Conservation (phyloP, 2,888 invertebrate genomes). For the Clusia tigrina region DNA sequence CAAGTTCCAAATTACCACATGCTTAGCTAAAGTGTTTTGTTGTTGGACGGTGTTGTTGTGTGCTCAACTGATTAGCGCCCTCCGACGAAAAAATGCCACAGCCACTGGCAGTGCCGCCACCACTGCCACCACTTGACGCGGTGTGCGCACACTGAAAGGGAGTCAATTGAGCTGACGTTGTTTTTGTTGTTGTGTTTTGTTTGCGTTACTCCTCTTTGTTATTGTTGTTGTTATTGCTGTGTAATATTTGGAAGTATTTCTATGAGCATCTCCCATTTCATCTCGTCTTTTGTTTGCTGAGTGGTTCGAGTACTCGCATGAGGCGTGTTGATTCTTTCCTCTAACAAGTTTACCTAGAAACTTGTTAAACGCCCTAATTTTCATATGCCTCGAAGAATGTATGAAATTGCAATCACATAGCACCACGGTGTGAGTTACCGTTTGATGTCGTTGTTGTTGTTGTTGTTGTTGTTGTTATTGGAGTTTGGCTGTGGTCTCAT, state of each 20-base stretch:
- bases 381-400: no score
- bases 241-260: no score
- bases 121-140: neutral
- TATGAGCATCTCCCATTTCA: no score
- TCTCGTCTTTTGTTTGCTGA: no score
- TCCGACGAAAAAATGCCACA: conserved; percentile 24
- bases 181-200: conserved; percentile 1
- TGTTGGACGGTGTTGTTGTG: conserved; percentile 36
- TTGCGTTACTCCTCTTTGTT: conserved; percentile 13
- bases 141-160: neutral
- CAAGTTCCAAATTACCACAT: conserved; percentile 52
- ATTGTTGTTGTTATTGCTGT: no score
- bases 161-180: neutral
- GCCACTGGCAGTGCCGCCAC: neutral
- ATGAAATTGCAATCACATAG: conserved; percentile 1
- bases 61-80: conserved; percentile 43
- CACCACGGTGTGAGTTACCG: conserved; percentile 13
- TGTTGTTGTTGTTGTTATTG: no score
- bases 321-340: conserved; percentile 18
- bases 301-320: conserved; percentile 23
- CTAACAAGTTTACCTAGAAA: conserved; percentile 30
- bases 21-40: conserved; percentile 16
- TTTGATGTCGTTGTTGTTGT: no score
- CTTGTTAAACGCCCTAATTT: conserved; percentile 56
- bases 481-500: neutral